phyloP scores from a whole-genome alignment of 2,797 vertebrate genomes.

The Mormyrops attenuatus region DNA sequence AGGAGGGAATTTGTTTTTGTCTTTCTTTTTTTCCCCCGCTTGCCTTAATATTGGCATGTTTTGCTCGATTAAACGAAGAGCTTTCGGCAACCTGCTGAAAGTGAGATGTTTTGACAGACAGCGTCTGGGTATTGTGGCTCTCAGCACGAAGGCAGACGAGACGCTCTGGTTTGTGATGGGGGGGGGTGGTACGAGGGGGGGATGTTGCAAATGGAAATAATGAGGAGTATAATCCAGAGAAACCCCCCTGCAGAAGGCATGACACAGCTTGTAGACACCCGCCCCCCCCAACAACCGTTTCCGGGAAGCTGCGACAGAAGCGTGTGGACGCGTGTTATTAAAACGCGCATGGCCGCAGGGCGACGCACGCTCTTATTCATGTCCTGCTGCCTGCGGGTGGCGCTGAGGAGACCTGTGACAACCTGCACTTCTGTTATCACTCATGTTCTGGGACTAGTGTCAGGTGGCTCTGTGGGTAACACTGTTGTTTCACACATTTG shows the following conservation, averaged over 20 bases:
- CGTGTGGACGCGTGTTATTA: neutral
- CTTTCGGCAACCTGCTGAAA: conserved; percentile 18
- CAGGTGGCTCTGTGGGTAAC: neutral
- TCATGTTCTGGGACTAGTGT: neutral
- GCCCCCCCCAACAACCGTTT: neutral
- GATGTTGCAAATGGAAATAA: neutral
- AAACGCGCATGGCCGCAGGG: neutral
- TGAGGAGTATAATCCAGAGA: neutral
- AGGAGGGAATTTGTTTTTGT: conserved; percentile 30
- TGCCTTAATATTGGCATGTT: conserved; percentile 31
- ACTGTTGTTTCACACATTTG: neutral
- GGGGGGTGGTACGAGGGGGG: neutral
- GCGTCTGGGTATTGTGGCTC: conserved; percentile 1
- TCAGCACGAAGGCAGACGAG: neutral
- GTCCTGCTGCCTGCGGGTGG: neutral
- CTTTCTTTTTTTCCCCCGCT: conserved; percentile 25
- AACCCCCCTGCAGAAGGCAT: neutral
- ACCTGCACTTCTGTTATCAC: neutral
- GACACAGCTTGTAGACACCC: neutral
- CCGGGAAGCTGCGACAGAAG: neutral
- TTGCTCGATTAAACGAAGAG: conserved; percentile 35
- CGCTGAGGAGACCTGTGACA: neutral
- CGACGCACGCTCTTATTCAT: neutral
- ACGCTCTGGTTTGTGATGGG: neutral
- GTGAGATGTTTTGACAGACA: conserved; percentile 12